phyloP scores from a whole-genome alignment of 1,140 invertebrate genomes.

The Mactra quadrangularis region DNA sequence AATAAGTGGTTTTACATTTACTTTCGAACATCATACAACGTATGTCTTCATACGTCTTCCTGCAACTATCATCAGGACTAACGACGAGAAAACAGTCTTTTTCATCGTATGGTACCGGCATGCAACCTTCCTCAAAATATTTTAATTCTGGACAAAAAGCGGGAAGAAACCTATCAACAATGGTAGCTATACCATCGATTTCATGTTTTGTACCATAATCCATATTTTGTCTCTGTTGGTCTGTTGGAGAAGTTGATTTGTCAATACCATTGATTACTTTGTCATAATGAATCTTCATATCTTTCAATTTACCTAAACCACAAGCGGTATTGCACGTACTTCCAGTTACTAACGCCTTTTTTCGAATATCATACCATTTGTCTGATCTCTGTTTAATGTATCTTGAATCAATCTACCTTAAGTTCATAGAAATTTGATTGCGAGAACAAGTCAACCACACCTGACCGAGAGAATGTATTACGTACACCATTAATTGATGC shows the following conservation, averaged over 20 bases:
- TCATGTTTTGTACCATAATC: constrained; percentile 4
- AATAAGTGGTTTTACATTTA: constrained; percentile 1
- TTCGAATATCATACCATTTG: constrained; percentile 26
- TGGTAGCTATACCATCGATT: constrained; percentile 20
- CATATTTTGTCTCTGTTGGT: constrained; percentile 20
- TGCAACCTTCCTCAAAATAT: constrained; percentile 15
- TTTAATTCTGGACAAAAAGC: constrained; percentile 8
- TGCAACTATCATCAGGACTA: constrained; percentile 10
- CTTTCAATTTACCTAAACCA: constrained; percentile 10
- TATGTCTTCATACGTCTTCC: not conserved
- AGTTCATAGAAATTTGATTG: constrained; percentile 2
- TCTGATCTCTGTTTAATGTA: constrained; percentile 15
- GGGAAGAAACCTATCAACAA: constrained; percentile 3
- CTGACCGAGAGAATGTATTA: not conserved
- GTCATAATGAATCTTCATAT: constrained; percentile 28
- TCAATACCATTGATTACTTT: constrained; percentile 17
- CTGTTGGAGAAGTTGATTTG: not conserved
- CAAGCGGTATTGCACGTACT: constrained; percentile 39
- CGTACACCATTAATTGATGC: not conserved
- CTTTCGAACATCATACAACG: constrained; percentile 21
- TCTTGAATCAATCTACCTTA: constrained; percentile 32
- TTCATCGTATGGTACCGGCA: not conserved
- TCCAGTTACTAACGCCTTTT: constrained; percentile 17
- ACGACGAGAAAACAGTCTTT: constrained; percentile 11
- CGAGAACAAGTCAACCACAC: not conserved